Evolutionary conservation across 2,113 vertebrate genomes (phyloP), one percentile per base, ranked within the genome.

Genomic region (Heterotilapia buettikoferi): DNA sequence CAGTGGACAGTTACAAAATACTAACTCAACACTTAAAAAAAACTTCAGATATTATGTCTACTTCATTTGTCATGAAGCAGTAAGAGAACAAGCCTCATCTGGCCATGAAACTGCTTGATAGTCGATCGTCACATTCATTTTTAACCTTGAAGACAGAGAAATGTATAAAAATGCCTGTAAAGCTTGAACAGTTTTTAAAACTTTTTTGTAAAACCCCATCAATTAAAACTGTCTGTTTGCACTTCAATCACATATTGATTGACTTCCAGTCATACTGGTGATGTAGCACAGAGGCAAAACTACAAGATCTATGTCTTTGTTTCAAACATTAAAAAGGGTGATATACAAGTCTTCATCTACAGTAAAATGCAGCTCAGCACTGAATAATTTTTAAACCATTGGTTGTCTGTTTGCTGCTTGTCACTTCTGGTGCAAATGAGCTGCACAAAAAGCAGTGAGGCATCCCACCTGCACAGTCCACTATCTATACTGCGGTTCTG

Each of bases 361-460:
- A 78, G 4, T 26, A 47, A 76, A 76, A 47, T 0, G 0, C 71
- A 78, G 18, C 73, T 2, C 73, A n/a, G 26, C 26, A 78, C 73
- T 9, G 73, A 78, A 8, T 76, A 1, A 47, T 50, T 50, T 50
- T 78, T 31, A 52, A 78, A n/a, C 16, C 1, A 50, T 0, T 52
- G 73, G 45, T 52, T 78, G 26, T 9, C 26, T 52, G 73, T 50
- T 78, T 52, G 26, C 11, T 3, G 6, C 1, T 31, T 50, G 68
- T 73, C 68, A 47, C 43, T 33, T 52, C 26, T 52, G 14, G 26
- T 50, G 6, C 6, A 33, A 3, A 78, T n/a, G 45, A 3, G 73
- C 45, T n/a, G 26, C 26, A 78, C 26, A 52, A 50, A 52, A 52
- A 6, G 73, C 26, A 78, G 82, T 4, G 71, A 85, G 11, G 47